Conservation (phyloP, 2,888 invertebrate species). For the Scaptomyza cyrtandrae region DNA sequence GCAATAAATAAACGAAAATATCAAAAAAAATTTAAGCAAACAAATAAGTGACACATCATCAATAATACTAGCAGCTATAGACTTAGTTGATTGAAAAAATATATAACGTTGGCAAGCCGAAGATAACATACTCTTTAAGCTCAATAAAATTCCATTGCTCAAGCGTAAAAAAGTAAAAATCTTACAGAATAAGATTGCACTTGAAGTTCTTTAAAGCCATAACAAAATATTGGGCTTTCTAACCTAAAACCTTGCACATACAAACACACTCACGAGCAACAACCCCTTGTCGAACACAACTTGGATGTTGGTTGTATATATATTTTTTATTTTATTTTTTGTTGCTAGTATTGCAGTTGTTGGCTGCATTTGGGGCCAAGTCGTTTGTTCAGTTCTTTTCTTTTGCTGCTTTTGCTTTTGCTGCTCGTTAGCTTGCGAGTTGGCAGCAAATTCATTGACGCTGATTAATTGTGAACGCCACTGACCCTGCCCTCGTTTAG, state of each 20-base stretch:
- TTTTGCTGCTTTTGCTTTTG: constrained; percentile 29
- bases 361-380: constrained; percentile 33
- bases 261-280: no score
- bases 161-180: no score
- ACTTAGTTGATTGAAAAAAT: no score
- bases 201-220: background rate
- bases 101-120: no score
- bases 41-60: constrained; percentile 24
- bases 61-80: background rate
- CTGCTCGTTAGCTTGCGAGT: constrained; percentile 36
- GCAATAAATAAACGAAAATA: constrained; percentile 3
- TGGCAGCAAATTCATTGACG: constrained; percentile 58
- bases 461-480: constrained; percentile 65
- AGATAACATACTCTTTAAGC: background rate
- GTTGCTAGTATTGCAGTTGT: constrained; percentile 24
- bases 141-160: background rate
- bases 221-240: background rate
- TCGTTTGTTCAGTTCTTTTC: constrained; percentile 1
- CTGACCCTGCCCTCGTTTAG: constrained; percentile 60
- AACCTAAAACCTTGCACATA: no score
- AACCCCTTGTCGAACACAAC: no score
- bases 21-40: background rate
- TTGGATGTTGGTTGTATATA: no score
- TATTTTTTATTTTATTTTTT: no score
- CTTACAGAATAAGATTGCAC: no score